phyloP scores from a whole-genome alignment of 2,113 vertebrate genomes.

The Labeo rohita region DNA sequence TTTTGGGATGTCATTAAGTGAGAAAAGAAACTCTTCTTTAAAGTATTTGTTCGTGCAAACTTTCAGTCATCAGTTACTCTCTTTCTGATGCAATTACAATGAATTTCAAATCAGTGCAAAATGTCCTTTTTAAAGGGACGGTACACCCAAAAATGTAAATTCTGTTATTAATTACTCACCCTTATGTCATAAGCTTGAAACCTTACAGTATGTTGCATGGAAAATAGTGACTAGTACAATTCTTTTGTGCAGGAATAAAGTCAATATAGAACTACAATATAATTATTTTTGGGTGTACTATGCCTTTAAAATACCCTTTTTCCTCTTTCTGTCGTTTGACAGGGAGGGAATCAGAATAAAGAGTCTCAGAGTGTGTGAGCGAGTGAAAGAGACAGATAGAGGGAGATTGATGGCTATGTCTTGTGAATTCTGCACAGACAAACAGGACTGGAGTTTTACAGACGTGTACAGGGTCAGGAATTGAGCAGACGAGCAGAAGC shows the following conservation, averaged over 20 bases:
- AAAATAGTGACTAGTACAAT: neutral
- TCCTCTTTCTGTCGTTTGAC: neutral
- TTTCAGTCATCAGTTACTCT: neutral
- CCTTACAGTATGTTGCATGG: too few relatives aligned
- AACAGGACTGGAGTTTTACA: constrained; percentile 30
- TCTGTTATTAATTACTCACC: too few relatives aligned
- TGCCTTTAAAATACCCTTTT: neutral
- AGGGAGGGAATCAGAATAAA: constrained; percentile 11
- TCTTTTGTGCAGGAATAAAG: neutral
- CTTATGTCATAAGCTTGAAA: too few relatives aligned
- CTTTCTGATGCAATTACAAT: neutral
- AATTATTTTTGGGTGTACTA: neutral
- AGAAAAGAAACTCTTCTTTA: neutral
- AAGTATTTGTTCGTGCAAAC: neutral
- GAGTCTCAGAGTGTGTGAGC: neutral
- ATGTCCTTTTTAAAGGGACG: neutral
- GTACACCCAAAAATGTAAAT: too few relatives aligned
- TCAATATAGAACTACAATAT: neutral
- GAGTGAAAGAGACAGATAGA: constrained; percentile 22
- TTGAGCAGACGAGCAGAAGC: constrained; percentile 4
- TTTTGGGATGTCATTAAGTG: neutral
- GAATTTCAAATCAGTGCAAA: too few relatives aligned
- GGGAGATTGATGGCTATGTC: constrained; percentile 44
- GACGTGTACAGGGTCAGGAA: constrained; percentile 41
- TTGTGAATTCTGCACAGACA: constrained; percentile 33